Base-by-base conservation (phyloP, 1,140 invertebrate species). In the Calycopis cecrops region DNA sequence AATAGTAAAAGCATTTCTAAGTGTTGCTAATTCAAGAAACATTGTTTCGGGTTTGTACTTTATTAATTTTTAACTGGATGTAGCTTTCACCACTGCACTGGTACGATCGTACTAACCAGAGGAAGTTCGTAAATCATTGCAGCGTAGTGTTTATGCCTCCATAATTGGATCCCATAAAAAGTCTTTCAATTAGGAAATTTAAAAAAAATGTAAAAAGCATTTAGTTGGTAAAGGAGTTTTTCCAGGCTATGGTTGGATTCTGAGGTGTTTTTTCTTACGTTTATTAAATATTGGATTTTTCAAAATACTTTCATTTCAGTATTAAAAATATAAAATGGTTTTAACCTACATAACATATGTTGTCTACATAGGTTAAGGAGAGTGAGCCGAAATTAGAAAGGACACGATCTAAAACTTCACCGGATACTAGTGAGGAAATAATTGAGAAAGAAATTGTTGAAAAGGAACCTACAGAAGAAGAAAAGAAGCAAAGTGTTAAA, bases 341-440 rank as follows among this genome's bases (percentile, higher is more conserved):
- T n/a, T 48, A 11, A 48, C 3, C 47, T 48, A n/a, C 18, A n/a
- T 48, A 10, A 11, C 3, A 12, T 33, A 1, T 12, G 6, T 49
- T 16, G 2, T 34, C 34, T 49, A 42, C 59, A 8, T 55, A 79
- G 79, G 71, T 75, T 4, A 79, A 73, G 53, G 77, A 78, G 54
- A 81, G 80, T 18, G 82, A 85, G 42, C 71, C 76, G 3, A 84
- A 79, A 71, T 62, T 82, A 57, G 84, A 87, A 65, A 62, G 70
- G 58, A 69, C 70, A 17, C 63, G 72, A 40, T 73, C 76, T 10
- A 87, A 85, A 75, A 70, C 73, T 4, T 79, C 81, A 16, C 76
- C 81, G n/a, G 80, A 85, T 35, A 68, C 64, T 8, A 62, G 71
- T 52, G 79, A 79, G 52, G 57, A 70, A 51, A 73, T 77, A 55